Evolutionary conservation across 1,140 invertebrate species (phyloP), one percentile per base, ranked within the genome.

Genomic region (Drosophila sucinea): DNA sequence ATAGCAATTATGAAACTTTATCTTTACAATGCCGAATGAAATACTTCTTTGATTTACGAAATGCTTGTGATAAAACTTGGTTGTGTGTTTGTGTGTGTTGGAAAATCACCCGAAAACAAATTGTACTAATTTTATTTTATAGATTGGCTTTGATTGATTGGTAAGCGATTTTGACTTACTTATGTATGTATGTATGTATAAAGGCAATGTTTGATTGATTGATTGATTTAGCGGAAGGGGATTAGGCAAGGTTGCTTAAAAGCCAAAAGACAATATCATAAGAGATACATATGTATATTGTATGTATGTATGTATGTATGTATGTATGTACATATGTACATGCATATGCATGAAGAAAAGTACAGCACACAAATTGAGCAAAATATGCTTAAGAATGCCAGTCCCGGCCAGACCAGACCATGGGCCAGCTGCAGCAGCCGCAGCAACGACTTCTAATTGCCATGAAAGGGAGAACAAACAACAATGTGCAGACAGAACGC

Each of bases 311-410:
- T 23, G 23, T 1, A 44, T 6, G 6, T 6, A 23, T 23, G 0
- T 47, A 47, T 1, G 23, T 47, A 25, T 23, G 1, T 47, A 47
- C 7, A 47, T 47, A 4, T 47, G 5, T 47, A 47, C 1, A 6
- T n/a, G 17, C 2, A n/a, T 44, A 47, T 47, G 44, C 17, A 25
- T 47, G 2, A 10, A 65, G 25, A 67, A 76, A 87, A 82, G 84
- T 86, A 87, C 79, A 87, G 83, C 83, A 76, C 69, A 70, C 83
- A 77, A 87, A 87, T 83, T 86, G 83, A 77, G 83, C 83, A 83
- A 87, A 82, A 82, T 51, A 51, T 68, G 55, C 76, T 41, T 73
- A 85, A 87, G 83, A 86, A 86, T 71, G 71, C 71, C 73, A 80
- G 56, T 60, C 73, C 78, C 47, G 62, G 33, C 17, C 40, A 62